These are phyloP conservation scores for Rallus limicola DNA, from an alignment of 2,113 vertebrate genomes.

Conservation along the genomic window DNA sequence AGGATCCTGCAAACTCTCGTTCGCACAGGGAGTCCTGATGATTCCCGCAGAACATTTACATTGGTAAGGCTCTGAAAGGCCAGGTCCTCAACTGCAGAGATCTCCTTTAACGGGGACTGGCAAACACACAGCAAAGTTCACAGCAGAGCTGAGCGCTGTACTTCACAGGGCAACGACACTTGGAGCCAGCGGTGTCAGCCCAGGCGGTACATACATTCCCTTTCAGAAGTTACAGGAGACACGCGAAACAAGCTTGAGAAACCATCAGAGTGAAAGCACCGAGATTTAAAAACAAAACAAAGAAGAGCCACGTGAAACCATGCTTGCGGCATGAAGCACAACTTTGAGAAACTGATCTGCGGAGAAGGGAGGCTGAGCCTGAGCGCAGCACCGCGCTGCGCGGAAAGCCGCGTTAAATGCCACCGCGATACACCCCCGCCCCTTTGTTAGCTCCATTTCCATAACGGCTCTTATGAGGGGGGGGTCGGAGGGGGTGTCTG, in stretches of 20 bases:
- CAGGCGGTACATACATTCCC: neutral
- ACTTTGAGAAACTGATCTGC: neutral
- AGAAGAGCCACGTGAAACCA: neutral
- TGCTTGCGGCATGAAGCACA: neutral
- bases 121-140: neutral
- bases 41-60: neutral
- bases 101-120: neutral
- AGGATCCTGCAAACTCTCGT: neutral
- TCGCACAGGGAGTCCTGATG: neutral
- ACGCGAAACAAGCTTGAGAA: neutral
- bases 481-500: too few species aligned
- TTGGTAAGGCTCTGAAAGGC: neutral
- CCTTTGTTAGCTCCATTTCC: neutral
- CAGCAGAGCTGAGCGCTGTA: neutral
- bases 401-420: neutral
- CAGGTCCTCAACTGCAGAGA: neutral
- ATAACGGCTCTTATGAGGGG: accelerated
- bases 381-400: neutral
- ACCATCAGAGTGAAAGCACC: accelerated
- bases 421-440: neutral
- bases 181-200: neutral
- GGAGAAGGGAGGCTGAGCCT: neutral
- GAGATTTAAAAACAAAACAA: neutral
- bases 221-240: neutral
- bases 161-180: neutral